phyloP scores from a whole-genome alignment of 2,113 vertebrate genomes.

The Nesogale talazaci region DNA sequence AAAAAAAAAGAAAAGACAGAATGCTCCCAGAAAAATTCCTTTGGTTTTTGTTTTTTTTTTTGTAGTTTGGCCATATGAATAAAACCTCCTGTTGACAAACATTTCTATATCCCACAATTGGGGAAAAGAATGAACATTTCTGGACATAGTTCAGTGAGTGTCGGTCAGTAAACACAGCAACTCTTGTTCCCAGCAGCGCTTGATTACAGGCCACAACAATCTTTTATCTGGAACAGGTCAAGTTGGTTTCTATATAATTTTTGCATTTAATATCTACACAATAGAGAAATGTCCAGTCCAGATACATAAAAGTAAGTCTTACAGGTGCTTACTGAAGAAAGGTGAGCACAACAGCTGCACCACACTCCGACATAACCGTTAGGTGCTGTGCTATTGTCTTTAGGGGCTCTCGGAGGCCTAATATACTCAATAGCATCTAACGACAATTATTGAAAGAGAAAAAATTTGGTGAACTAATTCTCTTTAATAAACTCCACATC shows the following conservation, averaged over 20 bases:
- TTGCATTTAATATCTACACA: not conserved
- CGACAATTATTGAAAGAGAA: not conserved
- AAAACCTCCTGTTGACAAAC: not conserved
- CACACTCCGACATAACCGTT: no score
- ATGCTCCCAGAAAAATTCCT: not conserved
- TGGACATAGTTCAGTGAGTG: constrained; percentile 45
- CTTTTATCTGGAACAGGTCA: constrained; percentile 45
- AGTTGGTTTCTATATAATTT: not conserved
- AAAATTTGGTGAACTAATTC: not conserved
- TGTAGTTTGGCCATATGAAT: not conserved
- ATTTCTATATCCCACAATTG: not conserved
- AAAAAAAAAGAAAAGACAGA: no score
- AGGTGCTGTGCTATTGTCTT: no score
- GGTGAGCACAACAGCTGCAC: no score
- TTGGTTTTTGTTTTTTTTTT: not conserved
- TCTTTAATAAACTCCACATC: not conserved
- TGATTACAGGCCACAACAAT: constrained; percentile 20
- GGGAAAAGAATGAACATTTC: constrained; percentile 15
- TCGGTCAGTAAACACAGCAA: not conserved
- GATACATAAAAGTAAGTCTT: not conserved
- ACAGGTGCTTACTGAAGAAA: not conserved
- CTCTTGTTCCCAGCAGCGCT: not conserved
- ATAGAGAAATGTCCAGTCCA: not conserved
- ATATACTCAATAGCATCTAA: no score
- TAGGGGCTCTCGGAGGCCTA: no score